Evolutionary conservation across 2,113 vertebrate species (phyloP).

Genomic region (Amblyornis subalaris): DNA sequence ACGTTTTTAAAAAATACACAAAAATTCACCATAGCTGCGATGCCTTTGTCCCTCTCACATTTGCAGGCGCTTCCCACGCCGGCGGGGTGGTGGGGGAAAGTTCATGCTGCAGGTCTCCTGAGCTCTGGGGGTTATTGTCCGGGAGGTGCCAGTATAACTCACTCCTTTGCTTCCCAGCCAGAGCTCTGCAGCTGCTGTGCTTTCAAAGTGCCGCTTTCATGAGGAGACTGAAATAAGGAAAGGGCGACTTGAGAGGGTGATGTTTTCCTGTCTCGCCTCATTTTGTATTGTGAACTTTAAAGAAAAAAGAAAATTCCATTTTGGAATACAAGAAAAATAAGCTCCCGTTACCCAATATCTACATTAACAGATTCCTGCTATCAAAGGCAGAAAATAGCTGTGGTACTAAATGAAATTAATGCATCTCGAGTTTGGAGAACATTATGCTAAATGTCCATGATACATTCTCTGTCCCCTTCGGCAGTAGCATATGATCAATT

Average conservation of each 20-base stretch:
- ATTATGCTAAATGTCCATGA: slow-evolving; percentile 33
- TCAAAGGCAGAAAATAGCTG: slow-evolving; percentile 25
- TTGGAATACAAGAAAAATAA: background rate
- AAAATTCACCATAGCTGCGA: background rate
- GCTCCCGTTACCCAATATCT: background rate
- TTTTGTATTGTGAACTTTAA: background rate
- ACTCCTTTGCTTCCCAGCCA: background rate
- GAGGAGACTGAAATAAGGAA: background rate
- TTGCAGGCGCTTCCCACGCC: fast-evolving
- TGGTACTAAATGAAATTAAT: slow-evolving; percentile 23
- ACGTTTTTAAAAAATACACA: background rate
- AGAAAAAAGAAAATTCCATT: background rate
- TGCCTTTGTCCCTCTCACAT: background rate
- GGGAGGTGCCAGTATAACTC: background rate
- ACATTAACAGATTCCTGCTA: background rate
- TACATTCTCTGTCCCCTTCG: slow-evolving; percentile 26
- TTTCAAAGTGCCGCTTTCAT: background rate
- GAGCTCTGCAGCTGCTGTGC: background rate
- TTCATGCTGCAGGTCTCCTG: background rate
- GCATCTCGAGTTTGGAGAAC: slow-evolving; percentile 17
- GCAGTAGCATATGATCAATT: slow-evolving; percentile 62
- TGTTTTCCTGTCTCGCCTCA: background rate
- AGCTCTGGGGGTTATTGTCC: background rate
- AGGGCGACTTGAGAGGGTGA: background rate
- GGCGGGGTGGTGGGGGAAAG: background rate